Evolutionary conservation across 2,888 invertebrate species (phyloP).

Genomic region (Eristalis pertinax): DNA sequence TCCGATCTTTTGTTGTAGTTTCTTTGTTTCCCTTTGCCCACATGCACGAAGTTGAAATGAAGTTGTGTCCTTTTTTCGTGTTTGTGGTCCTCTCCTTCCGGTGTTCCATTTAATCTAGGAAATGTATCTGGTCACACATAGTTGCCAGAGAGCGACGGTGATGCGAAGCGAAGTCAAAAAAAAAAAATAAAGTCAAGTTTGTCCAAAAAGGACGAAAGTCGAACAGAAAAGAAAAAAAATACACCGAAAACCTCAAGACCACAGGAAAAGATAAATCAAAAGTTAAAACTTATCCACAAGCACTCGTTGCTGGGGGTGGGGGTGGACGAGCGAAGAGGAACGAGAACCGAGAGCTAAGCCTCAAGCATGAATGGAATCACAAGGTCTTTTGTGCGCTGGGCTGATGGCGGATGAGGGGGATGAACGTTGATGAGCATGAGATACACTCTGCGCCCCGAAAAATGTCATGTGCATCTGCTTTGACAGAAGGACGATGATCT

Average conservation of each 20-base stretch:
- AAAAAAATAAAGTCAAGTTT: constrained; percentile 48
- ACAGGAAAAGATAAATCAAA: constrained; percentile 58
- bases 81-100: constrained; percentile 14
- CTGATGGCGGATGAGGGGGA: not conserved
- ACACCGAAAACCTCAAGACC: constrained; percentile 27
- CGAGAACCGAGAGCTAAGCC: not conserved
- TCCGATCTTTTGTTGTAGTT: constrained; percentile 73
- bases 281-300: constrained; percentile 61
- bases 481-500: not conserved
- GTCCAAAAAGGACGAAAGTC: not conserved
- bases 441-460: not conserved
- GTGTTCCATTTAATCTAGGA: constrained; percentile 66
- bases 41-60: constrained; percentile 42
- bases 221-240: constrained; percentile 8
- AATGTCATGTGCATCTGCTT: constrained; percentile 11
- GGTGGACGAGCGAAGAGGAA: too few relatives aligned
- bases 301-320: constrained; percentile 18
- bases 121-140: constrained; percentile 71
- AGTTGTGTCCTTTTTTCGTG: constrained; percentile 34
- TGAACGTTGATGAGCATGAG: not conserved
- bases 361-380: constrained; percentile 9
- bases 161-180: constrained; percentile 41
- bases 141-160: constrained; percentile 3
- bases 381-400: not conserved
- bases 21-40: constrained; percentile 64